Base-by-base conservation (phyloP, 2,888 invertebrate species). In the Lochmaea capreae region DNA sequence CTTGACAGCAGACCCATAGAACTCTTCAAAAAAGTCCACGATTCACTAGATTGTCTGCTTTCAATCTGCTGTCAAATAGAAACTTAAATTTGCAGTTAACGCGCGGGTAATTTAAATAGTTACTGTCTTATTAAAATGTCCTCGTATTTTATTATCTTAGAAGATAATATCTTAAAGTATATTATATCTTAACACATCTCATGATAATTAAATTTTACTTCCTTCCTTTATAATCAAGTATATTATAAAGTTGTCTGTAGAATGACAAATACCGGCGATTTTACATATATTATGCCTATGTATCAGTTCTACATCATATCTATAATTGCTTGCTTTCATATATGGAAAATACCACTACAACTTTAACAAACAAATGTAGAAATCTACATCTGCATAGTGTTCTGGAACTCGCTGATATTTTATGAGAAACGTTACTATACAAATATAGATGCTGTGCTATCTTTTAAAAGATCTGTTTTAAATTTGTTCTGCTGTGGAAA, bases 271-370 rank as follows among this genome's bases (percentile, higher is more conserved):
- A 74, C 78, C 78, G 72, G 73, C 74, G 79, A 81, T 80, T 81
- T 80, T 77, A 81, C 76, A 75, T 77, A 12, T 71, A 79, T 81
- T 79, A 80, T 72, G 79, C 77, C 81, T 77, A 79, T 81, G 80
- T 79, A 80, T 82, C 80, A 79, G 76, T 75, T 75, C 66, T 76
- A 77, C 79, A 80, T 83, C 83, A 83, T 82, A 83, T 81, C 80
- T 83, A 79, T 83, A 82, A 83, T 82, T 82, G 83, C 81, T 77
- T 76, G 79, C 79, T 78, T 72, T 80, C 83, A 77, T 81, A 83
- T 81, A 83, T 82, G 83, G 83, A 80, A 80, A 82, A 83, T 82
- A 80, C 81, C 81, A 82, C 81, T 79, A 81, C 73, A 72, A 74
- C 73, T 77, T 74, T 43, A 80, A 79, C 80, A 79, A 82, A 81